Base-by-base conservation (phyloP, 2,888 invertebrate genomes). In the Theristus sp. region DNA sequence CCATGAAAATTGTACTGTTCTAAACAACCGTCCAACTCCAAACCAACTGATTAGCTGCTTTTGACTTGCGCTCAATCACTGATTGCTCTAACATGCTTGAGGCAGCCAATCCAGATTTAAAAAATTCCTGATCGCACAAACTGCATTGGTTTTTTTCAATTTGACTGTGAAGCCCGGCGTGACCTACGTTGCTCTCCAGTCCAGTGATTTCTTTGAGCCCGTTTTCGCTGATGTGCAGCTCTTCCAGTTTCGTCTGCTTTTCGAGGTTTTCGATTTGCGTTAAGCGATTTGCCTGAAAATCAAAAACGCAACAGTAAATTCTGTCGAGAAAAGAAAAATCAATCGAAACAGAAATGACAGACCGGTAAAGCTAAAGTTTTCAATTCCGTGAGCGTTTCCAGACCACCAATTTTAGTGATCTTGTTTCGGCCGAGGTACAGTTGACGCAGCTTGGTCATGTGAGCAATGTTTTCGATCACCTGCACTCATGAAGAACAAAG, bases 361-460 rank as follows among this genome's bases (percentile, higher is more conserved):
- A 80, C 80, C 76, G 91, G 91, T 52, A 94, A 73, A 66, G 90
- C 90, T 22, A 96, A 76, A 64, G 88, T 82, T 65, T 84, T 75
- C 24, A 96, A 77, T 60, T 82, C 82, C 1, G 79, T 80, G 63
- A 96, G 76, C 0, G 82, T 82, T 2, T 85, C 84, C 17, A 98
- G 75, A 75, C 91, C 88, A 74, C 88, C 86, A 65, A 98, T 84
- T 75, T 85, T 84, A 0, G 81, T 78, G 64, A 98, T 89, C 79
- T 94, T 96, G 76, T 98, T 98, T 76, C 94, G 96, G 2, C 96
- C 96, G 60, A 98, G 76, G 75, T 84, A 98, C 1, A 98, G 78
- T 67, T 86, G 84, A n/a, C 83, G 84, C 25, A 98, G 77, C 60
- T 83, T 82, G 1, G 78, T 80, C 64, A 96, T 76, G 1, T 82